A percentile compares a stretch with the other conserved stretches of the same genome.
These are phyloP conservation scores for human DNA, from an alignment of 2,113 vertebrate genomes.

Conservation along the genomic window DNA sequence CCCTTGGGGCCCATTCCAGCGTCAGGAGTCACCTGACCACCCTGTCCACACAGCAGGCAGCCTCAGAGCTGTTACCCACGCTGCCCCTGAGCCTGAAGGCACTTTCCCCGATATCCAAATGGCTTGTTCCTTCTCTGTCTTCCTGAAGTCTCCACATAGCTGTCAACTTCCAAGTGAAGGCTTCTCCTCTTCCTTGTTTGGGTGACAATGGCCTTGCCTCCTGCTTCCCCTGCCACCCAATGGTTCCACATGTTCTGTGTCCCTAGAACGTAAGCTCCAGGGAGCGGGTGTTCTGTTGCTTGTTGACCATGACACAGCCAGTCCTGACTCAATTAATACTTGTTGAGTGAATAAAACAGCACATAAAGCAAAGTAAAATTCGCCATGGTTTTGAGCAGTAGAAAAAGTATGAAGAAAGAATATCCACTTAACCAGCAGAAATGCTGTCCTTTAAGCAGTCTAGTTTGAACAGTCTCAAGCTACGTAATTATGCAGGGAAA, in stretches of 20 bases:
- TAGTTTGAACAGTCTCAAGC: background rate
- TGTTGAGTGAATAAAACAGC: background rate
- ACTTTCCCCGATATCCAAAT: too few relatives aligned
- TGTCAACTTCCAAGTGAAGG: background rate
- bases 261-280: fast-evolving
- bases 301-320: fast-evolving
- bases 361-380: fast-evolving
- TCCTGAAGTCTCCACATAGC: background rate
- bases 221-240: too few relatives aligned
- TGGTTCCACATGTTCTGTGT: fast-evolving
- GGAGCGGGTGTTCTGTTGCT: background rate
- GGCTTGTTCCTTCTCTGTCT: background rate
- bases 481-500: too few relatives aligned
- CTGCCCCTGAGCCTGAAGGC: fast-evolving
- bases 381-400: fast-evolving
- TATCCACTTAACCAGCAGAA: fast-evolving
- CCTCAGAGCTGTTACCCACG: too few relatives aligned
- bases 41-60: too few relatives aligned
- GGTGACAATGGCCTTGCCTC: background rate
- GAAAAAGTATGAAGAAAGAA: fast-evolving
- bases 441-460: background rate
- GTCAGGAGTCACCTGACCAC: fast-evolving
- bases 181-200: background rate
- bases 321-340: fast-evolving
- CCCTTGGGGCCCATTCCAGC: background rate